Evolutionary conservation across 2,888 invertebrate genomes (phyloP), one percentile per base, ranked within the genome.

Genomic region (Tetheella fluctuosa): DNA sequence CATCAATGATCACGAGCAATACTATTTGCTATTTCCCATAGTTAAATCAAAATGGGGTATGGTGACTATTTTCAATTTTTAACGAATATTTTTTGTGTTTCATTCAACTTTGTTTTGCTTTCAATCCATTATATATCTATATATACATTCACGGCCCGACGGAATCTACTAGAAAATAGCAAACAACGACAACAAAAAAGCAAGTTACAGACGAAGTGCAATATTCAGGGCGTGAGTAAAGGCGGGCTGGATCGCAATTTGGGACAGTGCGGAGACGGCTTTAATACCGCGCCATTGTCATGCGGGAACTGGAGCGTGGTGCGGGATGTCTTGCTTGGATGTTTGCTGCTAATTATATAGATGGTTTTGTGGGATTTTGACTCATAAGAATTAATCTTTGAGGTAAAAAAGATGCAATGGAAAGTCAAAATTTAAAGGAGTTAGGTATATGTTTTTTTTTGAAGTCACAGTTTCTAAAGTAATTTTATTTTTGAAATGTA

Each of bases 211-310:
- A 63, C 63, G 68, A 20, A 48, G 48, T 20, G 48, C 70, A 67
- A 72, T 72, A 74, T 73, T 72, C 70, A 70, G 74, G 68, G 72
- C 73, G 72, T 72, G 69, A 73, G 73, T 57, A 48, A 48, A 48
- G 20, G 48, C 60, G 60, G 67, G 64, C 65, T 63, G 62, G 63
- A 23, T 23, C n/a, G 39, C 39, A 42, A 28, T 54, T 34, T 37
- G 57, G 23, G 25, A 42, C 57, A 52, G 58, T 17, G 52, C 13
- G 48, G 39, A 42, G 17, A 52, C 39, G 23, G 42, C 62, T 70
- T 63, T 69, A 57, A 70, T 73, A 73, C 63, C 62, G 63, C 65
- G 59, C 61, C 71, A 74, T 74, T 74, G 74, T 74, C 65, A 68
- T 62, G 65, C 54, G 65, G 53, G 73, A 74, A 74, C 69, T 74